phyloP scores from a whole-genome alignment of 2,113 vertebrate genomes.

The Ochotona curzoniae region DNA sequence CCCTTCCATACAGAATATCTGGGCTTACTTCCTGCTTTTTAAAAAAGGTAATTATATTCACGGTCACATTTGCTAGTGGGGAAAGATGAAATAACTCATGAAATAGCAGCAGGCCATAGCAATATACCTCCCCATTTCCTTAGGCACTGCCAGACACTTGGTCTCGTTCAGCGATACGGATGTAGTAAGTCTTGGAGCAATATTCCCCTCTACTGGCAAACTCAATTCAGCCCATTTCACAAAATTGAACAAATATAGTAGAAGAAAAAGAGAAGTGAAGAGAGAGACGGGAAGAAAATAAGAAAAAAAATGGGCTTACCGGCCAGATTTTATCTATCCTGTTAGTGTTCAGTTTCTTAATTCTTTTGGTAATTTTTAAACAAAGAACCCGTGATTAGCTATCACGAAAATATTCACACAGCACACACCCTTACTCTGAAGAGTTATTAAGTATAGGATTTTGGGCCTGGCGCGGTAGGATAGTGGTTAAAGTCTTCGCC shows the following conservation, averaged over 20 bases:
- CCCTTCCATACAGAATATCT: background rate
- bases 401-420: background rate
- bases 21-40: background rate
- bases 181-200: background rate
- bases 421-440: background rate
- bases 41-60: background rate
- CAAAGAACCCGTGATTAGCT: background rate
- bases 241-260: background rate
- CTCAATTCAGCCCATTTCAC: background rate
- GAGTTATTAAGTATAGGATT: background rate
- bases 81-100: background rate
- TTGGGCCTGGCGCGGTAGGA: no score
- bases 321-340: background rate
- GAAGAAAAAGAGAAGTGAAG: background rate
- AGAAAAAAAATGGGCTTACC: background rate
- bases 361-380: background rate
- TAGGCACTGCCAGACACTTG: background rate
- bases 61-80: background rate
- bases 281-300: no score
- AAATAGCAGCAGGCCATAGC: background rate
- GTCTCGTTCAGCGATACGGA: background rate
- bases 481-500: no score
- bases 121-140: background rate
- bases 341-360: background rate
- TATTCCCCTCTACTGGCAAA: background rate